Evolutionary conservation across 2,888 invertebrate species (phyloP).

Genomic region (Pseudeuparius sepicola): DNA sequence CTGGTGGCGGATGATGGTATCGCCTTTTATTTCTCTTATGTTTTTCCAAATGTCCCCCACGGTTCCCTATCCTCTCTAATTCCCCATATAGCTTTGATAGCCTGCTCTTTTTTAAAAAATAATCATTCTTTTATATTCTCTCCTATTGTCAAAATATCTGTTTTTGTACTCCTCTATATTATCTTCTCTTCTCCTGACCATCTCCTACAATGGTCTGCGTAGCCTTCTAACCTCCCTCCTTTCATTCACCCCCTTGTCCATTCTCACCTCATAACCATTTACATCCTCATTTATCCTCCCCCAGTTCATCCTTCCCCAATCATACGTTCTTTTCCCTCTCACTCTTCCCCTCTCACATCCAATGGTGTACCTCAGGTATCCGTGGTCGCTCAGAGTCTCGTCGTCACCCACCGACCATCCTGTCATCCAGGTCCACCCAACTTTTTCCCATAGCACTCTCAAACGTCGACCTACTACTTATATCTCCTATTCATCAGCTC

Average conservation of each 20-base stretch:
- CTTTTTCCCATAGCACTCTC: neutral
- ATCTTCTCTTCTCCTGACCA: too few relatives aligned
- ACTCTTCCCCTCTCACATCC: too few relatives aligned
- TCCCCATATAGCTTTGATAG: too few relatives aligned
- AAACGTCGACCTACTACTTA: neutral
- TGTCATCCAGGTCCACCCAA: neutral
- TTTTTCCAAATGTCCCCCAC: neutral
- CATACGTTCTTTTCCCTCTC: conserved; percentile 1
- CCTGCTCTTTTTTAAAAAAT: too few relatives aligned
- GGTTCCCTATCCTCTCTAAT: too few relatives aligned
- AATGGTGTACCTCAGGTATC: too few relatives aligned
- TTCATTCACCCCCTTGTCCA: conserved; percentile 1
- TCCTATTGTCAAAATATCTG: too few relatives aligned
- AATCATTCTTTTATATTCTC: too few relatives aligned
- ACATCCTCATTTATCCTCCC: neutral
- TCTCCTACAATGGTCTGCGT: too few relatives aligned
- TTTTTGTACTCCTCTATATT: too few relatives aligned
- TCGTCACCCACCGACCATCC: conserved; percentile 9
- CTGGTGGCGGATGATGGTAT: neutral
- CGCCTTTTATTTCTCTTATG: conserved; percentile 2
- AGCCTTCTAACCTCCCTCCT: neutral
- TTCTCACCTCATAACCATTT: conserved; percentile 1
- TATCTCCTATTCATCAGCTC: neutral
- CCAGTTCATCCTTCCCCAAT: neutral
- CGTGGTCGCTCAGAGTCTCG: conserved; percentile 15